A percentile compares a stretch with the other conserved stretches of the same genome.
These are phyloP conservation scores for Liasis olivaceus DNA, from an alignment of 2,797 vertebrate genomes.

Conservation along the genomic window DNA sequence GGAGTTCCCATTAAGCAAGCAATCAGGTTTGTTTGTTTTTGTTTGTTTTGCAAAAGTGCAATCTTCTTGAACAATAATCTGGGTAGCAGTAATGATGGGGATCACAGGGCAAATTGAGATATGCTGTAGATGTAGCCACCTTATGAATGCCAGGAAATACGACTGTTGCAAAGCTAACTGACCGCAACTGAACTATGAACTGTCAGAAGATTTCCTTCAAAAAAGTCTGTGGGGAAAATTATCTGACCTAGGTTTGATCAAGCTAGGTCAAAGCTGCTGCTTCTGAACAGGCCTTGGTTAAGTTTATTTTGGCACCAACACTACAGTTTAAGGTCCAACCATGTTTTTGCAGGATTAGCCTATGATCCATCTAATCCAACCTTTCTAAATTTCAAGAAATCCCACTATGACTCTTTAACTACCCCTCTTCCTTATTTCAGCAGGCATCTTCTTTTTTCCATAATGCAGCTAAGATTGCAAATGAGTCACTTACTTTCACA, in stretches of 20 bases:
- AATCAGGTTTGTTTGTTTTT: neutral
- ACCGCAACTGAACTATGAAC: neutral
- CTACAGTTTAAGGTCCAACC: neutral
- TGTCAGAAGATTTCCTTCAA: neutral
- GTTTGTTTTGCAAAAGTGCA: neutral
- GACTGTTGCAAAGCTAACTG: neutral
- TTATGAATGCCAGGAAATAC: neutral
- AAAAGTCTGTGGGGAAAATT: neutral
- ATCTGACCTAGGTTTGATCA: neutral
- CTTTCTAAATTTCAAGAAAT: neutral
- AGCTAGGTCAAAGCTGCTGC: neutral
- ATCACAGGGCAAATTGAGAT: neutral
- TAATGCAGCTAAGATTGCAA: neutral
- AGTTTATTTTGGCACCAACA: neutral
- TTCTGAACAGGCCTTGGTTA: neutral
- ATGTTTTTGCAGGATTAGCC: neutral
- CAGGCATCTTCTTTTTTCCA: neutral
- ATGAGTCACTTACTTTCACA: constrained; percentile 82
- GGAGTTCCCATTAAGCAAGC: neutral
- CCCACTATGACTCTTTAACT: neutral
- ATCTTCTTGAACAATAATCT: neutral
- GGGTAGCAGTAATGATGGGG: neutral
- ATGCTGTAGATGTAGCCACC: neutral
- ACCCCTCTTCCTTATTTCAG: neutral
- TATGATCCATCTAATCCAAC: neutral